Evolutionary conservation across 2,888 invertebrate genomes (phyloP).

Genomic region (Sclerodermus sp.): DNA sequence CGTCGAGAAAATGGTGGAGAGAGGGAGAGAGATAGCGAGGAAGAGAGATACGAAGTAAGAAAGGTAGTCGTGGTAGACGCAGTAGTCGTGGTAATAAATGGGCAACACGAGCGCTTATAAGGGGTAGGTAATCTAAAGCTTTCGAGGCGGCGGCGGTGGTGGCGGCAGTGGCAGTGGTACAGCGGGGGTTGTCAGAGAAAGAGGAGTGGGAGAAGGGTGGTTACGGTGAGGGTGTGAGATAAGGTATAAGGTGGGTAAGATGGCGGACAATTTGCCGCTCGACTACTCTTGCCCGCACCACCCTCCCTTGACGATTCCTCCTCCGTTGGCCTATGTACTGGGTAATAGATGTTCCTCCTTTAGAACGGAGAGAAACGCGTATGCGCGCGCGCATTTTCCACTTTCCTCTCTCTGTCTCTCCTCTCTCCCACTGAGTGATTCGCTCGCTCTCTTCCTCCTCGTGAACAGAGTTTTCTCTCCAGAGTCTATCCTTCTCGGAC

Average conservation of each 20-base stretch:
- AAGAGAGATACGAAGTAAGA: conserved; percentile 8
- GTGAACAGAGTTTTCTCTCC: conserved; percentile 1
- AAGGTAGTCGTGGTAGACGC: conserved; percentile 38
- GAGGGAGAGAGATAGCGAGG: conserved; percentile 1
- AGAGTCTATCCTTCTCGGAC: conserved; percentile 5
- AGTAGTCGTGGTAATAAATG: conserved; percentile 54
- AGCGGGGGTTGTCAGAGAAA: conserved; percentile 20
- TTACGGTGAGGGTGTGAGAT: conserved; percentile 47
- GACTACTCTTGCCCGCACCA: conserved; percentile 55
- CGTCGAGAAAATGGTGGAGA: too few relatives aligned
- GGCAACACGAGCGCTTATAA: conserved; percentile 57
- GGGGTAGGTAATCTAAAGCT: conserved; percentile 56
- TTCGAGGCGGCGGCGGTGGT: conserved; percentile 44
- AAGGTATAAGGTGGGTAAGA: conserved; percentile 58
- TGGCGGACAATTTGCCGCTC: conserved; percentile 59
- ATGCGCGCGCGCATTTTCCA: conserved; percentile 25
- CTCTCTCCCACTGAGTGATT: too few relatives aligned
- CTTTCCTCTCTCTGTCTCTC: neutral
- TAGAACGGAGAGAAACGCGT: conserved; percentile 41
- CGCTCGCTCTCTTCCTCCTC: neutral
- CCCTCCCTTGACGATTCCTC: conserved; percentile 40
- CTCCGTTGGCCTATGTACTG: conserved; percentile 42
- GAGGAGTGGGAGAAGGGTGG: conserved; percentile 30
- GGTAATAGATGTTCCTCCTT: conserved; percentile 56
- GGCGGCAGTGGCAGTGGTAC: conserved; percentile 23